Evolutionary conservation across 2,113 vertebrate species (phyloP), one percentile per base, ranked within the genome.

Genomic region (Entelurus aequoreus): DNA sequence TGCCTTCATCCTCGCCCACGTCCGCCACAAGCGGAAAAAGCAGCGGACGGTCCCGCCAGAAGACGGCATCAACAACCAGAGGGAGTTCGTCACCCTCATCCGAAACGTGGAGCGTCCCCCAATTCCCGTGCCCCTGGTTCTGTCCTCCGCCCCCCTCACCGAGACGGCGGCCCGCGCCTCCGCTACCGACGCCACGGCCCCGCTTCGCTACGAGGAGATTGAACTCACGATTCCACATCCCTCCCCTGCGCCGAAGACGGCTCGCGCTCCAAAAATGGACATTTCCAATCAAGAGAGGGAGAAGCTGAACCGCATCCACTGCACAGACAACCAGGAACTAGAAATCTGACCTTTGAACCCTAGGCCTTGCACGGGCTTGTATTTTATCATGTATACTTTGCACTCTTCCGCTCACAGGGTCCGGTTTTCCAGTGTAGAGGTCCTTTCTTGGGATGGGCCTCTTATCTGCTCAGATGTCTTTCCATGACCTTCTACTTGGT

Each of bases 241-340:
- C 9, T 85, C 55, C 40, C 83, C 82, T 0, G 87, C 84, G 2
- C 79, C 90, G 6, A 90, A 92, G 64, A 82, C 72, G 8, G 63
- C 74, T n/a, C 83, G 75, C 6, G 79, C 58, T 6, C 72, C 87
- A 47, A 92, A 92, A 78, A 46, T 85, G 66, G 91, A 92, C 86
- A 92, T 92, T 78, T 91, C 88, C 60, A 92, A 92, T 81, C 88
- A 72, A 0, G 89, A 92, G 72, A 71, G 91, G 37, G 90, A 91
- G 75, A 92, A 92, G 71, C 77, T 92, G 36, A 92, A 92, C 78
- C 89, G 88, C 68, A 84, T 91, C 62, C 80, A 89, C 66, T 78
- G 75, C 74, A 73, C 84, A 70, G 90, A 89, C 36, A 89, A 76
- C 76, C 88, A 89, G 59, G 91, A 92, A 40, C 70, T 89, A 60